Percentiles rank a stretch among this genome's conserved stretches.
Conservation (phyloP, 2,113 vertebrate species). For the Apeltes quadracus region DNA sequence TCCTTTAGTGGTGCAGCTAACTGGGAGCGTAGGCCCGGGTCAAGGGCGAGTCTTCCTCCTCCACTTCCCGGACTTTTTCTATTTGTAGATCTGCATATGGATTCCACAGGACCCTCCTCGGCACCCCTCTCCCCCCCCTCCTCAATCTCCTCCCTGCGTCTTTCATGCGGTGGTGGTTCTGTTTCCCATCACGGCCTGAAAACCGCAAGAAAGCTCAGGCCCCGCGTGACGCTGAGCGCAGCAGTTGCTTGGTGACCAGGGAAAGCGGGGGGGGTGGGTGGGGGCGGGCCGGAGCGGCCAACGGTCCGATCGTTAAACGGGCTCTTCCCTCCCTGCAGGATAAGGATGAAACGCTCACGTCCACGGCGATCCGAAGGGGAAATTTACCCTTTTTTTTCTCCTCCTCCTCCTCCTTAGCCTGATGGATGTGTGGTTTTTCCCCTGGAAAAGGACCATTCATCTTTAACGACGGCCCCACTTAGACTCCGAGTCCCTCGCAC, state of each 20-base stretch:
- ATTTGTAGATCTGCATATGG: slow-evolving; percentile 71
- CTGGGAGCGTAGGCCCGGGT: slow-evolving; percentile 59
- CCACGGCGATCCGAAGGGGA: background rate
- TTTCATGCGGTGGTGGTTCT: slow-evolving; percentile 77
- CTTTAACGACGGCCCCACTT: slow-evolving; percentile 72
- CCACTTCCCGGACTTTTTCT: slow-evolving; percentile 74
- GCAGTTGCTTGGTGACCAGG: slow-evolving; percentile 71
- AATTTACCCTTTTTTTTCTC: slow-evolving; percentile 20
- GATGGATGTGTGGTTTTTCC: slow-evolving; percentile 60
- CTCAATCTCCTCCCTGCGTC: slow-evolving; percentile 29
- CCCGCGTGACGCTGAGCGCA: slow-evolving; percentile 63
- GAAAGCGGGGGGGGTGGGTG: slow-evolving; percentile 8
- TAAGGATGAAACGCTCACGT: slow-evolving; percentile 39
- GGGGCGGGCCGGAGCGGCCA: slow-evolving; percentile 32
- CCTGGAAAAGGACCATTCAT: slow-evolving; percentile 71
- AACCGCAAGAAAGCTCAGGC: slow-evolving; percentile 78
- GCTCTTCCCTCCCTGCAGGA: slow-evolving; percentile 33
- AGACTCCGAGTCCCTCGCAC: slow-evolving; percentile 68
- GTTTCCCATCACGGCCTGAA: slow-evolving; percentile 77
- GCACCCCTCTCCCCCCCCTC: background rate
- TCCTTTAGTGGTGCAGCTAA: slow-evolving; percentile 62
- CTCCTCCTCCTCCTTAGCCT: slow-evolving; percentile 23
- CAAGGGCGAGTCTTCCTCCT: slow-evolving; percentile 69
- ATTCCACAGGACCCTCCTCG: slow-evolving; percentile 75
- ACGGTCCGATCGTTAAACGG: slow-evolving; percentile 48